phyloP scores from a whole-genome alignment of 2,113 vertebrate genomes.

The Hippocampus abdominalis region DNA sequence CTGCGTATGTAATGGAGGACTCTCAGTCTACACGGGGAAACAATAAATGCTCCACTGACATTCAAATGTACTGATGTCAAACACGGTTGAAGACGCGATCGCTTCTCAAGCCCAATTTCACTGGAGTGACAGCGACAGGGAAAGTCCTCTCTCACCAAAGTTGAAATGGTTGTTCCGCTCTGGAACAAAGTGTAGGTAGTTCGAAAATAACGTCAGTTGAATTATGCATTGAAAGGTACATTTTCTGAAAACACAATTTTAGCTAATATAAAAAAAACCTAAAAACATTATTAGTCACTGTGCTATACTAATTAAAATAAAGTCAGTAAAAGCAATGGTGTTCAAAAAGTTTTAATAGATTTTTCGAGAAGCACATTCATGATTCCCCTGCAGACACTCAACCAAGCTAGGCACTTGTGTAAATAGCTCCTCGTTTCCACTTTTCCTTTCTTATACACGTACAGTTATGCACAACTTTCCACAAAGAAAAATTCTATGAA shows the following conservation, averaged over 20 bases:
- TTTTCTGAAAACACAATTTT: constrained; percentile 2
- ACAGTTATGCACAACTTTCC: background rate
- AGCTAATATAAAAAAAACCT: background rate
- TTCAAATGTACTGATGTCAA: constrained; percentile 28
- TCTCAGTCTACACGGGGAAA: constrained; percentile 14
- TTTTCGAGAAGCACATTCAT: background rate
- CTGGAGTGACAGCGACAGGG: constrained; percentile 4
- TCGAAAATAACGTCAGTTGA: background rate
- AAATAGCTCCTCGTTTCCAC: background rate
- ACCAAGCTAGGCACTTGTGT: constrained; percentile 70
- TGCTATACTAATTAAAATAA: constrained; percentile 67
- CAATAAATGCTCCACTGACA: constrained; percentile 45
- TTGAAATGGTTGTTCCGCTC: background rate
- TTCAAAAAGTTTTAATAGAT: constrained; percentile 66
- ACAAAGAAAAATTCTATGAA: background rate
- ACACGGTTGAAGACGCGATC: constrained; percentile 29
- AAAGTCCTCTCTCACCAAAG: background rate
- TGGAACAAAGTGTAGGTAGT: background rate
- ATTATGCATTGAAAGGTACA: constrained; percentile 1
- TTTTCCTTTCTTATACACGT: background rate
- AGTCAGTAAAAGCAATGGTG: constrained; percentile 79
- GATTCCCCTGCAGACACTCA: constrained; percentile 58
- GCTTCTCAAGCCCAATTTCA: constrained; percentile 5
- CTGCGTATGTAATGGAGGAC: constrained; percentile 22
- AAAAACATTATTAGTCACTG: constrained; percentile 35